Base-by-base conservation (phyloP, 2,888 invertebrate species). In the Euplagia quadripunctaria region DNA sequence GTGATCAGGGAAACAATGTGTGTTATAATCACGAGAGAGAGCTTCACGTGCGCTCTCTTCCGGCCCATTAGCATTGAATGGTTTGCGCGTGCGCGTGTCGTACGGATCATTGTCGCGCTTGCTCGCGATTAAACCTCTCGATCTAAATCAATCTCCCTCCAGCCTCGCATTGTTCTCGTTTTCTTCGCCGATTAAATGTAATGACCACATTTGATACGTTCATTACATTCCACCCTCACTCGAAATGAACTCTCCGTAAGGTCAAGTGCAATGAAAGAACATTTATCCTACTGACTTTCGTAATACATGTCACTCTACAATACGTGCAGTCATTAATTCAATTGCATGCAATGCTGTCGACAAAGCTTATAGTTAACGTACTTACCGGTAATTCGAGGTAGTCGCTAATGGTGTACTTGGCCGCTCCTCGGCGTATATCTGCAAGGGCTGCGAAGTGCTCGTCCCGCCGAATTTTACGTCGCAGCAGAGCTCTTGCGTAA, bases 331-430 rank as follows among this genome's bases (percentile, higher is more conserved):
- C 66, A 80, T 76, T 83, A 77, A 85, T 79, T 82, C 81, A 79
- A 81, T 80, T 74, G 73, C 76, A 80, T 81, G 77, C 82, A 82
- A 78, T 71, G 75, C 70, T 77, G 78, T 80, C 78, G 70, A 78
- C 76, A 79, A 76, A 64, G 70, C 72, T 74, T 73, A 73, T 73
- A 66, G 61, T 69, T 69, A 73, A 75, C 72, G 80, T 80, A 97
- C 97, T 97, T 90, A 97, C 97, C 97, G 97, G 97, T 91, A 97
- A 91, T 89, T 97, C 96, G 80, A 97, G 96, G 82, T 97, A 96
- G 79, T 97, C 96, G 68, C 96, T 96, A 71, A 97, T 96, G 74
- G 96, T 96, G 90, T 97, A 95, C 87, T 96, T 96, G 74, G 97
- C 97, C 70, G 97, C 97, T 68, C 97, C 97, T 85, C 96, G 96